A percentile compares a stretch with the other conserved stretches of the same genome.
phyloP scores from a whole-genome alignment of 2,888 invertebrate species.

The Acheta domesticus region DNA sequence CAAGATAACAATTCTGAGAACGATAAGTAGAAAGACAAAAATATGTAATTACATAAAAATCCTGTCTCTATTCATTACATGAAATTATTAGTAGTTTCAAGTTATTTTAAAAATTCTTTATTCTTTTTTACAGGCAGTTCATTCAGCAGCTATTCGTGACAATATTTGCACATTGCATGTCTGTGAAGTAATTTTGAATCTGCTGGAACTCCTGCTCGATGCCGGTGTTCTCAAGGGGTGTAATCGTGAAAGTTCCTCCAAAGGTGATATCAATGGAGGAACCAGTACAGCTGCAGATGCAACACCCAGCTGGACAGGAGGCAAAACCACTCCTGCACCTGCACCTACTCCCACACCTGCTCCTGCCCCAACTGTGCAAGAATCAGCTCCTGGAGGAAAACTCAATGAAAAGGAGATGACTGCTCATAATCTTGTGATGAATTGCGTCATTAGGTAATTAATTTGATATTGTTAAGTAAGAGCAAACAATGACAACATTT shows the following conservation, averaged over 20 bases:
- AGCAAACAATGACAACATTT: too few relatives aligned
- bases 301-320: neutral
- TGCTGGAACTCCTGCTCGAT: slow-evolving; percentile 87
- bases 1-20: too few relatives aligned
- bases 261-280: slow-evolving; percentile 45
- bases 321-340: neutral
- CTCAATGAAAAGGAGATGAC: slow-evolving; percentile 23
- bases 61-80: too few relatives aligned
- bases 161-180: slow-evolving; percentile 79
- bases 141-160: slow-evolving; percentile 81
- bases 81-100: too few relatives aligned
- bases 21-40: too few relatives aligned
- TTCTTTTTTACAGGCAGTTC: slow-evolving; percentile 66
- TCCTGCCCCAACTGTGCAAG: slow-evolving; percentile 25
- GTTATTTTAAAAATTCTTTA: too few relatives aligned
- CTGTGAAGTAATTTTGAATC: slow-evolving; percentile 87
- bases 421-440: slow-evolving; percentile 67
- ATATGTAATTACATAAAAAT: too few relatives aligned
- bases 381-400: slow-evolving; percentile 21
- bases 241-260: slow-evolving; percentile 44
- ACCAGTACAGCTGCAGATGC: slow-evolving; percentile 3
- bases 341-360: neutral
- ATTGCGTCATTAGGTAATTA: slow-evolving; percentile 53
- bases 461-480: neutral
- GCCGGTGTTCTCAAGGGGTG: slow-evolving; percentile 73